Evolutionary conservation across 2,888 invertebrate genomes (phyloP).

Genomic region (Drosophila phalerata): DNA sequence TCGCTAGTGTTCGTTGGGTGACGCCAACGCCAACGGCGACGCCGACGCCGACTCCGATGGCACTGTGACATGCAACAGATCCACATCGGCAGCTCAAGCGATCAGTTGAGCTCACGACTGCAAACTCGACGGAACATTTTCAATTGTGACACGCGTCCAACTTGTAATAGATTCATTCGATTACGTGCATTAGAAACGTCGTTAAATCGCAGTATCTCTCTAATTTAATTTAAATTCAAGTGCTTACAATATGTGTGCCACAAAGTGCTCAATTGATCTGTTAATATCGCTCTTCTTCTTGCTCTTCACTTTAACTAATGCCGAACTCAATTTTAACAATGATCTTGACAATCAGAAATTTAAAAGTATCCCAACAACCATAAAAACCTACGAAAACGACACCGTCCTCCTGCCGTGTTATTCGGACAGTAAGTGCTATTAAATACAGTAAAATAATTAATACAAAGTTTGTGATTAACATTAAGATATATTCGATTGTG

Average conservation of each 20-base stretch:
- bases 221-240: conserved; percentile 59
- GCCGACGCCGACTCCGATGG: conserved; percentile 2
- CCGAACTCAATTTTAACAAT: conserved; percentile 74
- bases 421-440: conserved; percentile 88
- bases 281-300: conserved; percentile 35
- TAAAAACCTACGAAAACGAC: conserved; percentile 92
- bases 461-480: background rate
- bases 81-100: conserved; percentile 67
- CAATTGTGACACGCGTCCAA: conserved; percentile 43
- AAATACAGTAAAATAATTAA: conserved; percentile 1
- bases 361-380: conserved; percentile 90
- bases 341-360: conserved; percentile 86
- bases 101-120: conserved; percentile 58
- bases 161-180: conserved; percentile 42
- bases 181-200: conserved; percentile 24
- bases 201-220: conserved; percentile 27
- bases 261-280: conserved; percentile 34
- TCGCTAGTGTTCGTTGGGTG: conserved; percentile 15
- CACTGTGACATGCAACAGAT: conserved; percentile 35
- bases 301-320: conserved; percentile 1
- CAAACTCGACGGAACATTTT: conserved; percentile 40
- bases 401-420: conserved; percentile 92
- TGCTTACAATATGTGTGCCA: conserved; percentile 38
- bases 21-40: background rate
- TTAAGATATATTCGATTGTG: background rate